Conservation (phyloP, 2,113 vertebrate genomes). For the Notarius lentiginosus region DNA sequence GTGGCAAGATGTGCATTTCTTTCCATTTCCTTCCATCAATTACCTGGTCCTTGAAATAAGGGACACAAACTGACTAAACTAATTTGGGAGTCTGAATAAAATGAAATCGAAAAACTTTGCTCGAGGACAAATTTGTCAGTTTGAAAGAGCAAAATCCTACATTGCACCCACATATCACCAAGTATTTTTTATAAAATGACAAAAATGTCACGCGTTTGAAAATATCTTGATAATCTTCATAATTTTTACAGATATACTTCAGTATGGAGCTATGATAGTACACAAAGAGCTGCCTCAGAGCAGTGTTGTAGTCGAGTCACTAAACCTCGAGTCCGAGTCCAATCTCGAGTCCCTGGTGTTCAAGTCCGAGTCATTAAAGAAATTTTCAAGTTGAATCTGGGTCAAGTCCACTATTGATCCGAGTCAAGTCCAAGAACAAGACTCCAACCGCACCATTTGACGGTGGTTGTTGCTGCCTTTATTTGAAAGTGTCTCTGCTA, state of each 20-base stretch:
- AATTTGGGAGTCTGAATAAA: constrained; percentile 19
- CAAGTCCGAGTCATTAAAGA: too few relatives aligned
- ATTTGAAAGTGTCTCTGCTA: too few relatives aligned
- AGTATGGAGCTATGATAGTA: neutral
- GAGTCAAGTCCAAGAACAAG: too few relatives aligned
- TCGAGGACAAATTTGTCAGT: constrained; percentile 11
- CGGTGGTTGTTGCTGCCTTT: too few relatives aligned
- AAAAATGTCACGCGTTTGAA: neutral
- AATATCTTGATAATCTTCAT: neutral
- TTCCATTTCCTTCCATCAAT: constrained; percentile 50
- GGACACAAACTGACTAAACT: constrained; percentile 5
- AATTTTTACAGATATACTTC: neutral
- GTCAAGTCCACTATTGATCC: too few relatives aligned
- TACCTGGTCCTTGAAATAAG: constrained; percentile 36
- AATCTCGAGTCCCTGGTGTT: too few relatives aligned
- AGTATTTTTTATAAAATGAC: neutral
- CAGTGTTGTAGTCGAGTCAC: too few relatives aligned
- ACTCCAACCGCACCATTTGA: too few relatives aligned
- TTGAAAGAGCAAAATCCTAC: neutral
- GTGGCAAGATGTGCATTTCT: constrained; percentile 28
- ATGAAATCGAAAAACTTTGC: constrained; percentile 24
- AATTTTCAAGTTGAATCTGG: too few relatives aligned
- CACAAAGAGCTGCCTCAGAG: neutral
- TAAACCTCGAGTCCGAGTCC: too few relatives aligned
- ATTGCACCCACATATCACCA: neutral